Base-by-base conservation (phyloP, 1,140 invertebrate species). In the Ladona fulva region DNA sequence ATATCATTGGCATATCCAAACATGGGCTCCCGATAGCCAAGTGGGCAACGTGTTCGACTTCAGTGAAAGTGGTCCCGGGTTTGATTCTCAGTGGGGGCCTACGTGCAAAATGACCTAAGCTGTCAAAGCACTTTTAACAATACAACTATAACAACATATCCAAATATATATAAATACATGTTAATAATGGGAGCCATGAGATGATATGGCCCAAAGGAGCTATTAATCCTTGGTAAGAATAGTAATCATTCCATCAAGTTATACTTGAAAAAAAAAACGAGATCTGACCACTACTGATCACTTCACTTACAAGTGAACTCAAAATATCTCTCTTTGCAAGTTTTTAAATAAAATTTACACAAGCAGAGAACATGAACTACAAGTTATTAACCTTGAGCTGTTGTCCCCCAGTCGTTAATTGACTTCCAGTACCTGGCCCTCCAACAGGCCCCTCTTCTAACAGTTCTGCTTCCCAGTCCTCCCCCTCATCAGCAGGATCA, bases 391-490 rank as follows among this genome's bases (percentile, higher is more conserved):
- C 52, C 52, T 66, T 66, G n/a, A 66, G 52, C 52, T 66, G 52
- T 22, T 3, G 52, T 19, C 52, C n/a, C 12, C 52, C 52, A 66
- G 3, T 66, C 1, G 52, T 66, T 22, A 66, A 66, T 12, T 66
- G 52, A 22, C 52, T 66, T 66, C 52, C 52, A 66, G 3, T 22
- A 22, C 3, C 52, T 6, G 52, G 12, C 1, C 14, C n/a, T 19
- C 16, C 52, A 16, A 22, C n/a, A 16, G 52, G 52, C 52, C 52
- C 52, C 1, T 66, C 86, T 79, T 85, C 86, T n/a, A 87, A 79
- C 10, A 90, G 82, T 81, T 90, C 89, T 14, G 88, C 87, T 82
- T 91, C 89, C 89, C 89, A 90, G 76, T 90, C 89, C 79, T 88
- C 87, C 83, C 88, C 88, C 79, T 89, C 88, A 81, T 89, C 89